Base-by-base conservation (phyloP, 2,113 vertebrate species). In the Macroglossus sobrinus region DNA sequence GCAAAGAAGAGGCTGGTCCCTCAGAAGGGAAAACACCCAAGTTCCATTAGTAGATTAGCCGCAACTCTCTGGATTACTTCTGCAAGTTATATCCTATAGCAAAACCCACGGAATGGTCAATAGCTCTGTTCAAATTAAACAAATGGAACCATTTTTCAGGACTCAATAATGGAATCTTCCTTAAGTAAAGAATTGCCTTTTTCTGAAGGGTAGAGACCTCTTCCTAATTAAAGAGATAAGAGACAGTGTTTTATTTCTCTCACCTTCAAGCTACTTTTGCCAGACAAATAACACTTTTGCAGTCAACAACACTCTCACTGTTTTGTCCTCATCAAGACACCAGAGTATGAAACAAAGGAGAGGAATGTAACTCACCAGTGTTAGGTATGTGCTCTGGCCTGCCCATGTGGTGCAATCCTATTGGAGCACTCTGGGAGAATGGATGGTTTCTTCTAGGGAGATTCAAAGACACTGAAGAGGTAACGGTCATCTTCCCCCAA, bases 391-490 rank as follows among this genome's bases (percentile, higher is more conserved):
- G 92, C 55, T 97, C 96, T 2, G 97, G 98, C 98, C 99, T 98
- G 93, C 98, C 98, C 90, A 99, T 38, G 3, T 98, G 98, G 98
- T 99, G 98, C 82, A 99, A 98, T 85, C 98, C 99, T 0, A 98
- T 97, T 0, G 99, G 99, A 30, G 99, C 99, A 97, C 99, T 99
- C 97, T 99, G 99, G 53, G 99, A 99, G 97, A 99, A 98, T 0
- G 98, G 94, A 30, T 98, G 98, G 75, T 98, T 97, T 85, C 98
- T 99, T 95, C 99, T 97, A 0, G 98, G 97, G 61, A 98, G 98
- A 24, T 96, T 94, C 89, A 98, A 98, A 89, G 97, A 95, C 86
- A 98, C 96, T 63, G 98, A 84, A 79, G 98, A 96, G 4, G 91
- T 85, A 72, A 97, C 12, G 26, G 96, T 94, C 45, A 94, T 93